Base-by-base conservation (phyloP, 2,888 invertebrate species). In the Mythimna lalbum region DNA sequence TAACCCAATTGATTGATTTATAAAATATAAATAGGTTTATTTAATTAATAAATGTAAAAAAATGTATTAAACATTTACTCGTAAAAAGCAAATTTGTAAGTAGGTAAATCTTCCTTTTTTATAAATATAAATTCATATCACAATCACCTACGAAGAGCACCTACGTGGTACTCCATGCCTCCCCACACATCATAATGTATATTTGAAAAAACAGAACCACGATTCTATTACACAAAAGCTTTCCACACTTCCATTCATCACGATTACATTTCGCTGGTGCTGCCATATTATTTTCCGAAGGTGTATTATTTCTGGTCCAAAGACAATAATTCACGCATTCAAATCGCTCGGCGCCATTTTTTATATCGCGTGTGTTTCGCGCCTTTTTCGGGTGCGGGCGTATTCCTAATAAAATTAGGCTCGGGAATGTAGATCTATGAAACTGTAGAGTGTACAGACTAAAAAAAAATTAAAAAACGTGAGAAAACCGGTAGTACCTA, bases 351-450 rank as follows among this genome's bases (percentile, higher is more conserved):
- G 91, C 93, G 95, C 95, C 93, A 95, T 95, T 95, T 96, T 95
- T 96, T 96, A 95, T 94, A 95, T 96, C 95, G 96, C 96, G 96
- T 95, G 96, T 96, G 96, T 94, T 95, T 95, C 95, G 94, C 95
- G 95, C 95, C 95, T 95, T 95, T 94, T 95, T 94, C 93, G 94
- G 95, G 94, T 91, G 92, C 93, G 95, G 95, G 94, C 90, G 94
- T 91, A 94, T 95, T 93, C 92, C 93, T 96, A 96, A 96, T 95
- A 96, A 96, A 95, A 96, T 96, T 96, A 95, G 95, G 92, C 94
- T 93, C 89, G 86, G 85, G 81, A 88, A 80, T 86, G 87, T 85
- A 95, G 95, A 92, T 78, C 53, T 88, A 78, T 2, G 65, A 90
- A 89, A 10, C n/a, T 33, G 43, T 89, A 93, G 93, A 94, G 61